Evolutionary conservation across 2,113 vertebrate genomes (phyloP).

Genomic region (Oreotrochilus melanogaster): DNA sequence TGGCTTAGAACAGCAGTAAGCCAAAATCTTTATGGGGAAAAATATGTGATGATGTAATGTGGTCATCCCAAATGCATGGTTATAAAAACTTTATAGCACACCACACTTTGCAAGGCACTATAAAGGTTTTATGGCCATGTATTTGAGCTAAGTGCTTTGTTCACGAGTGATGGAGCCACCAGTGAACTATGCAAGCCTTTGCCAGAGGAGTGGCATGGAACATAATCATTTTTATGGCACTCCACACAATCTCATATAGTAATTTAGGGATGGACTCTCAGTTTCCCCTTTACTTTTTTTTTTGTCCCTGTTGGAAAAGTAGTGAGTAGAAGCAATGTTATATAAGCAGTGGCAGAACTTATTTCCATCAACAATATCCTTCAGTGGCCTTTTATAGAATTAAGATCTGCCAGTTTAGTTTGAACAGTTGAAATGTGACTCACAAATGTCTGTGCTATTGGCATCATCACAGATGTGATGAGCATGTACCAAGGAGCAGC

Average conservation of each 20-base stretch:
- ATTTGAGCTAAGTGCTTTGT: conserved; percentile 34
- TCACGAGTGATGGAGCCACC: conserved; percentile 13
- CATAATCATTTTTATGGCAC: neutral
- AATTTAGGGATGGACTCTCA: neutral
- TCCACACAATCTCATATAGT: neutral
- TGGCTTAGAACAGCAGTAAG: neutral
- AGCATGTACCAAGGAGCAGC: neutral
- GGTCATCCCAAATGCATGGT: conserved; percentile 29
- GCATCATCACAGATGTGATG: neutral
- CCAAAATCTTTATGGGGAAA: neutral
- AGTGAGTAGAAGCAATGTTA: neutral
- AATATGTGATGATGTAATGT: conserved; percentile 41
- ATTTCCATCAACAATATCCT: neutral
- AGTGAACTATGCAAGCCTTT: conserved; percentile 24
- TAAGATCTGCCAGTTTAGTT: neutral
- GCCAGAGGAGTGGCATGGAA: neutral
- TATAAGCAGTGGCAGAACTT: neutral
- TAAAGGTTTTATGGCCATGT: conserved; percentile 43
- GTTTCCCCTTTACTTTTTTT: neutral
- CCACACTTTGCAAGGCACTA: conserved; percentile 1
- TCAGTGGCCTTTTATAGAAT: neutral
- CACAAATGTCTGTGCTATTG: neutral
- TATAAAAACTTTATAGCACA: conserved; percentile 36
- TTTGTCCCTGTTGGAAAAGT: neutral
- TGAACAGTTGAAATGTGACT: neutral